phyloP scores from a whole-genome alignment of 2,797 vertebrate species.

The Calcarius lapponicus region DNA sequence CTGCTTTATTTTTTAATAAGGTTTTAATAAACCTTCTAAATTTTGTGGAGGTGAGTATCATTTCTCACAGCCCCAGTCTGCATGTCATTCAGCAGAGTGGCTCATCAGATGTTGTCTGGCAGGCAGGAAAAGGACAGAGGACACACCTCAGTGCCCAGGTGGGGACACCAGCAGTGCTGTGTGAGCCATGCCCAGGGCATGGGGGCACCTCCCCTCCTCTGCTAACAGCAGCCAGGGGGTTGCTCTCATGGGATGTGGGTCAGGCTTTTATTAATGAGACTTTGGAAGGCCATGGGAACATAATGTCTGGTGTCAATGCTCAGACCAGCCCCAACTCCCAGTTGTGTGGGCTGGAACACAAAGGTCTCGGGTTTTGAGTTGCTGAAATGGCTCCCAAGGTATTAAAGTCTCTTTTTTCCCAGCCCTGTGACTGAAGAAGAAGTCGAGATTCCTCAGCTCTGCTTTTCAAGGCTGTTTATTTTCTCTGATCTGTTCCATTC shows the following conservation, averaged over 20 bases:
- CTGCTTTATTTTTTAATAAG: no score
- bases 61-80: neutral
- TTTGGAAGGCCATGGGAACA: neutral
- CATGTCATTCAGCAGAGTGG: neutral
- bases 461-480: no score
- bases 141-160: fast-evolving
- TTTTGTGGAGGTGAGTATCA: neutral
- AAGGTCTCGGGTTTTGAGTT: neutral
- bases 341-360: neutral
- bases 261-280: neutral
- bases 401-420: no score
- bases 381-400: no score
- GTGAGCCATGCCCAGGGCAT: fast-evolving
- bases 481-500: no score
- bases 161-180: neutral
- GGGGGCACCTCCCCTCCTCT: neutral
- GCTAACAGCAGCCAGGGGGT: fast-evolving
- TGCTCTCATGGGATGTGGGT: neutral
- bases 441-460: no score
- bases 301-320: neutral
- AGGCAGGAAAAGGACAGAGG: neutral
- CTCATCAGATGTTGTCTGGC: neutral
- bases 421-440: no score
- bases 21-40: fast-evolving
- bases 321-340: neutral